phyloP scores from a whole-genome alignment of 1,140 invertebrate species.

The Proales similis region DNA sequence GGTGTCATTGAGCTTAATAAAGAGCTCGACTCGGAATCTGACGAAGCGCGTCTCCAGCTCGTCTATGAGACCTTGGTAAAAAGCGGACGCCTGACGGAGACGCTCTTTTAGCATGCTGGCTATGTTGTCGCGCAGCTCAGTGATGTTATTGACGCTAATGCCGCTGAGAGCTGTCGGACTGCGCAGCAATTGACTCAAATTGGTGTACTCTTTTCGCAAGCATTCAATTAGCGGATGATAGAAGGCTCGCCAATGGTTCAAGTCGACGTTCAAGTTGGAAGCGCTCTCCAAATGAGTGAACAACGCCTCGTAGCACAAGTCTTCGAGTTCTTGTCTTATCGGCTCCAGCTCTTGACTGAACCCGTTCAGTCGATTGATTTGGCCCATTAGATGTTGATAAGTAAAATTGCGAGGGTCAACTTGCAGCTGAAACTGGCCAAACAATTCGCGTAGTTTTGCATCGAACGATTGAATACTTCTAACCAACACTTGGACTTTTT shows the following conservation, averaged over 20 bases:
- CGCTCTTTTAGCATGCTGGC: neutral
- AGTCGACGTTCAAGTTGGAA: slow-evolving; percentile 17
- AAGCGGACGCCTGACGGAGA: slow-evolving; percentile 60
- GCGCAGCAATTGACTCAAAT: too few species aligned
- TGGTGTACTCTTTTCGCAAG: slow-evolving; percentile 24
- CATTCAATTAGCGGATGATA: slow-evolving; percentile 30
- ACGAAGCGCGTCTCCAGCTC: slow-evolving; percentile 52
- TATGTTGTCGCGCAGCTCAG: neutral
- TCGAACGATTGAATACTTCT: slow-evolving; percentile 11
- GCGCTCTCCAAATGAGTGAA: slow-evolving; percentile 16
- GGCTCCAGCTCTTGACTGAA: neutral
- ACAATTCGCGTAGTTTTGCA: slow-evolving; percentile 3
- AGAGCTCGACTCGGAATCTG: slow-evolving; percentile 5
- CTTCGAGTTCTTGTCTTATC: slow-evolving; percentile 9
- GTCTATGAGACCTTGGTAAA: slow-evolving; percentile 68
- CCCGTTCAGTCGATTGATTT: slow-evolving; percentile 20
- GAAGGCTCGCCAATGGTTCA: slow-evolving; percentile 25
- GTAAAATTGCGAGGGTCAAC: too few species aligned
- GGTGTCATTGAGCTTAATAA: slow-evolving; percentile 24
- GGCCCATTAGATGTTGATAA: too few species aligned
- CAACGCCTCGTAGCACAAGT: slow-evolving; percentile 7
- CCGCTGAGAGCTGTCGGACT: too few species aligned
- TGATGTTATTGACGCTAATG: too few species aligned
- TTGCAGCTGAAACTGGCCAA: slow-evolving; percentile 2
- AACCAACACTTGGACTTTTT: neutral